Evolutionary conservation across 2,888 invertebrate species (phyloP).

Genomic region (Caenorhabditis japonica): DNA sequence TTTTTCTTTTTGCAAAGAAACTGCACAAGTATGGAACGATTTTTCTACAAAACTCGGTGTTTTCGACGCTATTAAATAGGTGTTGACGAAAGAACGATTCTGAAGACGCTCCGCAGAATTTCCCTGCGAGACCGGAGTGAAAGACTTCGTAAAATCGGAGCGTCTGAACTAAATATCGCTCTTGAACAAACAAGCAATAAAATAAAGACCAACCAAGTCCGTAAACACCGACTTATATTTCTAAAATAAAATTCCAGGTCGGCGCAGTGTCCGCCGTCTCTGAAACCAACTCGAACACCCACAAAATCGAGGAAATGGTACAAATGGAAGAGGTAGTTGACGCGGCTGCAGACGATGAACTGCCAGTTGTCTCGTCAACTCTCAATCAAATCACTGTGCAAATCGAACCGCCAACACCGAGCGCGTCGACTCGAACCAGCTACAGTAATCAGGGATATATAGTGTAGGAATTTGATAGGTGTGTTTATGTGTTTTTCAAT

Average conservation of each 20-base stretch:
- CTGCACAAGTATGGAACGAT: too few species aligned
- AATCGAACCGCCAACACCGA: conserved; percentile 25
- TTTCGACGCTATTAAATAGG: too few species aligned
- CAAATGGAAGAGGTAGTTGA: background rate
- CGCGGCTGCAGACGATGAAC: conserved; percentile 1
- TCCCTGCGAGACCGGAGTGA: too few species aligned
- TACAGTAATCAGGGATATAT: conserved; percentile 30
- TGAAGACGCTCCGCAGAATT: too few species aligned
- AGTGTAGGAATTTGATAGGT: background rate
- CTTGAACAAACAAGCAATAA: too few species aligned
- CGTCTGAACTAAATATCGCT: too few species aligned
- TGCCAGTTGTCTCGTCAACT: background rate
- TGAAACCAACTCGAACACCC: conserved; percentile 22
- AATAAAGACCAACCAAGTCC: too few species aligned
- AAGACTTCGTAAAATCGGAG: too few species aligned
- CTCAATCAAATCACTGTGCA: conserved; percentile 1
- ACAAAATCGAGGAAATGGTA: background rate
- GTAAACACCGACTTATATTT: too few species aligned
- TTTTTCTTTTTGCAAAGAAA: too few species aligned
- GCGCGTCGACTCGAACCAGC: conserved; percentile 10
- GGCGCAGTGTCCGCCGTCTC: conserved; percentile 26
- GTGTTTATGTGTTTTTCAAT: background rate
- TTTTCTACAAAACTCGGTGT: too few species aligned
- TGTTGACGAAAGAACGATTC: too few species aligned
- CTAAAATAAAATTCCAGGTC: conserved; percentile 20